A percentile compares a stretch with the other conserved stretches of the same genome.
phyloP scores from a whole-genome alignment of 2,888 invertebrate genomes.

The Drosophila pseudotakahashii region DNA sequence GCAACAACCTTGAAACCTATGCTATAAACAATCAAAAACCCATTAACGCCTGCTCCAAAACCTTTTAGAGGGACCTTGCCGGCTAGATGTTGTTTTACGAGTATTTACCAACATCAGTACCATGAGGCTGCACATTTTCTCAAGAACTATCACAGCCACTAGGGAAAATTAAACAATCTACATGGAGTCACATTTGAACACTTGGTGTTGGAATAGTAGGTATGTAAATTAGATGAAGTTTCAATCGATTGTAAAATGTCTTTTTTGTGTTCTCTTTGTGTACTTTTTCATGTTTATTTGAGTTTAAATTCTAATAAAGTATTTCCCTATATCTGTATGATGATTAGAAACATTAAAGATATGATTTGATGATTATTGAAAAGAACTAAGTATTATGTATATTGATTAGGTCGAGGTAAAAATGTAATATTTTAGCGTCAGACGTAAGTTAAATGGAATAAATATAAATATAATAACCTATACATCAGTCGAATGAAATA shows the following conservation, averaged over 20 bases:
- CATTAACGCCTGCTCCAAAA: constrained; percentile 65
- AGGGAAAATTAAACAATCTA: constrained; percentile 68
- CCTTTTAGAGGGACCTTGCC: constrained; percentile 40
- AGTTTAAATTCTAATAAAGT: too few relatives aligned
- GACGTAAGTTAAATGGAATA: too few relatives aligned
- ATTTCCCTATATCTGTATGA: too few relatives aligned
- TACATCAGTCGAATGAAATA: too few relatives aligned
- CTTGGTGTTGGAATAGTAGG: neutral
- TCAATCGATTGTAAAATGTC: neutral
- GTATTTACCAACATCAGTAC: constrained; percentile 75
- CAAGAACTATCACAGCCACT: constrained; percentile 74
- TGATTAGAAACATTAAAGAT: too few relatives aligned
- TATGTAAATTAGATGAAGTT: neutral
- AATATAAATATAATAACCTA: too few relatives aligned
- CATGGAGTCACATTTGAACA: constrained; percentile 9
- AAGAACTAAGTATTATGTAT: too few relatives aligned
- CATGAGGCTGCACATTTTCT: constrained; percentile 75
- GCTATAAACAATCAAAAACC: constrained; percentile 53
- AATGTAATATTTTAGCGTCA: too few relatives aligned
- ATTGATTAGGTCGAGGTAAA: too few relatives aligned
- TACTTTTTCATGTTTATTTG: too few relatives aligned
- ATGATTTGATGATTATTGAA: too few relatives aligned
- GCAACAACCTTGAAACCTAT: constrained; percentile 61
- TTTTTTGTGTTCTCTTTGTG: neutral
- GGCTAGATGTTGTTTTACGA: constrained; percentile 28